Evolutionary conservation across 2,797 vertebrate genomes (phyloP).

Genomic region (Lepidocolaptes lacrymiger): DNA sequence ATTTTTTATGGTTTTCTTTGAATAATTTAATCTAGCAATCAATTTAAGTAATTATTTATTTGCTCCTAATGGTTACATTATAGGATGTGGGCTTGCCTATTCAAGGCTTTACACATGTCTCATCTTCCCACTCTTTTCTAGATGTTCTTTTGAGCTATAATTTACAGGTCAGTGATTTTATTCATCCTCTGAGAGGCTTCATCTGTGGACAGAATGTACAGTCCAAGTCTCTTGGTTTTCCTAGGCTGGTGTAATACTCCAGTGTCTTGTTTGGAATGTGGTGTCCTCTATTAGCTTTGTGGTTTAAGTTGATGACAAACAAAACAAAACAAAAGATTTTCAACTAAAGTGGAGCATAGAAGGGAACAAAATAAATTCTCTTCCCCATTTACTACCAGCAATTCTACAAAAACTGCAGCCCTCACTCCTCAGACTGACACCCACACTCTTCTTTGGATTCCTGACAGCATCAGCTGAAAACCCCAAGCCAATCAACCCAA

Average conservation of each 20-base stretch:
- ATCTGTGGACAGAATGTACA: background rate
- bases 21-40: background rate
- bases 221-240: background rate
- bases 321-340: background rate
- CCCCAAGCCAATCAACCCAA: background rate
- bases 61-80: background rate
- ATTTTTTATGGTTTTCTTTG: background rate
- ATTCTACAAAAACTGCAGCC: background rate
- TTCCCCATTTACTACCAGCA: background rate
- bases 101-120: background rate
- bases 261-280: background rate
- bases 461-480: background rate
- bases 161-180: slow-evolving; percentile 9
- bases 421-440: background rate
- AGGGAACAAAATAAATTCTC: background rate
- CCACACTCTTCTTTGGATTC: background rate
- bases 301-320: background rate
- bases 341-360: background rate
- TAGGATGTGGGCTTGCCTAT: background rate
- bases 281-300: background rate
- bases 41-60: background rate
- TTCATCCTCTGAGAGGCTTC: background rate
- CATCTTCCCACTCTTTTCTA: background rate
- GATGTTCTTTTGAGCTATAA: background rate
- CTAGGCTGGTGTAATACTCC: background rate